Evolutionary conservation across 2,888 invertebrate species (phyloP), one percentile per base, ranked within the genome.

Genomic region (Xylota segnis): DNA sequence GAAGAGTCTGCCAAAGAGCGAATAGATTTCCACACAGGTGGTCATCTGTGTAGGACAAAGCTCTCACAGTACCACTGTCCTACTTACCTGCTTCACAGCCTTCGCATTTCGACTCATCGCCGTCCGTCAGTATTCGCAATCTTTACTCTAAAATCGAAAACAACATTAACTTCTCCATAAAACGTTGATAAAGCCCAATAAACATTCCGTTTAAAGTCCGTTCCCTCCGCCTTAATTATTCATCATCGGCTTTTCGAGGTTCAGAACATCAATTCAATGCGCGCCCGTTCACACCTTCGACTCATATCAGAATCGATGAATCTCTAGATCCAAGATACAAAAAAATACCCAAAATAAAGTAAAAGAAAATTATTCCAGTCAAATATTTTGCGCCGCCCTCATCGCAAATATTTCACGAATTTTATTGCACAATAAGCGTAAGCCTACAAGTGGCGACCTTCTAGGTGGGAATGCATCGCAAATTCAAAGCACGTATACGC

Each of bases 401-500:
- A 68, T 56, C 29, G 43, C 63, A 23, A 70, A 40, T 50, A 59
- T 70, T 70, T 61, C 43, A 66, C 66, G 66, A 83, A 58, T 71
- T 47, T 58, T 58, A 32, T 34, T 45, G 65, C 59, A 61, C 61
- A 79, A 54, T 14, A 65, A 59, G 65, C 65, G 61, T 14, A 65
- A 59, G 65, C 65, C 43, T 16, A 50, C 47, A 58, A 58, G 9
- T 16, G 2, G 7, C 37, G 52, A 77, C 72, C 74, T 78, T 83
- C 78, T 72, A 3, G 23, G n/a, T 63, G 66, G 45, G 7, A 50
- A n/a, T 54, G 61, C 52, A 83, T 83, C 66, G 23, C 43, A 23
- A 61, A 83, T 68, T 40, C 78, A 65, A 34, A 77, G 58, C 77
- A 83, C 83, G 83, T 78, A 78, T 12, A 6, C 34, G 37, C 50